Conservation (phyloP, 2,113 vertebrate genomes). For the Mormyrus lacerda region DNA sequence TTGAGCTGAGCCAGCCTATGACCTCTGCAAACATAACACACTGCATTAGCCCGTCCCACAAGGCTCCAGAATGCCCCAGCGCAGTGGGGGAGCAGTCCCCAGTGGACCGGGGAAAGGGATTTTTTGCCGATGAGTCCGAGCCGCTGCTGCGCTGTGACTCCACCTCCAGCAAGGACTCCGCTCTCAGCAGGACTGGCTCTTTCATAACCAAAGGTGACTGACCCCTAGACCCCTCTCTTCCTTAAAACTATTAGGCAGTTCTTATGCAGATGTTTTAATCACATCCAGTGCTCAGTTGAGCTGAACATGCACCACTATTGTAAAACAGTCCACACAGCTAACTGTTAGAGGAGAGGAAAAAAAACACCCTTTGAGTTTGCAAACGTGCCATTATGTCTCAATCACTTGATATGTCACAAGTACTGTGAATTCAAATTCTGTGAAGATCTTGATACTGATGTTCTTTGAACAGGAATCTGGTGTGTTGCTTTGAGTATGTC, state of each 20-base stretch:
- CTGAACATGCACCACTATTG: neutral
- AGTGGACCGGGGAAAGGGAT: conserved; percentile 78
- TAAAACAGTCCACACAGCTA: neutral
- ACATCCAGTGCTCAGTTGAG: too few species aligned
- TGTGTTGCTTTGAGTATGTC: neutral
- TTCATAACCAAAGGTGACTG: conserved; percentile 97
- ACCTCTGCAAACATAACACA: conserved; percentile 69
- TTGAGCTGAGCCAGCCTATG: conserved; percentile 80
- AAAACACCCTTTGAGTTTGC: neutral
- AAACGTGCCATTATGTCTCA: neutral
- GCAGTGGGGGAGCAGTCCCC: conserved; percentile 74
- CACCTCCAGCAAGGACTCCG: conserved; percentile 90
- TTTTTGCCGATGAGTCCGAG: conserved; percentile 89
- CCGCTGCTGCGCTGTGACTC: conserved; percentile 94
- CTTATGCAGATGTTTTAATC: neutral
- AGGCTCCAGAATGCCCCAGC: conserved; percentile 58
- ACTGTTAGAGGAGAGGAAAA: neutral
- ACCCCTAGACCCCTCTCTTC: neutral
- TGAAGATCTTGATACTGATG: neutral
- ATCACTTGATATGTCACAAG: neutral
- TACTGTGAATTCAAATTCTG: neutral
- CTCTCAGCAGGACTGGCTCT: conserved; percentile 87
- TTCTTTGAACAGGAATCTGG: neutral
- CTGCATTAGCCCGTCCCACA: conserved; percentile 63
- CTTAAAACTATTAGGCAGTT: neutral